Conservation (phyloP, 1,140 invertebrate species). For the Cotesia vestalis region DNA sequence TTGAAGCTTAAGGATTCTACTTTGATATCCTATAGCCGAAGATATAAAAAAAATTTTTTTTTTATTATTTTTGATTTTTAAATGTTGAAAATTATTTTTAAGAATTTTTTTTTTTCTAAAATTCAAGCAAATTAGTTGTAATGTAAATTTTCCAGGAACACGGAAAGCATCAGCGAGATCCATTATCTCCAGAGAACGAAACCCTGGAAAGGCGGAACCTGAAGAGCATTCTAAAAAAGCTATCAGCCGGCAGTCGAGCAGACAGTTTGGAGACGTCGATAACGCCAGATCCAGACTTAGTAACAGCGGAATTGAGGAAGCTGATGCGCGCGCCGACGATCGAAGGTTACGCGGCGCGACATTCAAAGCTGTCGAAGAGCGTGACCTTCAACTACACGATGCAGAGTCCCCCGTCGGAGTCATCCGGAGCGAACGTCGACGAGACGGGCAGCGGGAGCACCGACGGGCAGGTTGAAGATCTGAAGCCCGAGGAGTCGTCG, state of each 20-base stretch:
- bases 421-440: slow-evolving; percentile 40
- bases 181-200: slow-evolving; percentile 79
- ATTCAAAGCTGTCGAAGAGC: slow-evolving; percentile 87
- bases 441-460: too few relatives aligned
- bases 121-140: neutral
- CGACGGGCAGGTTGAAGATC: too few relatives aligned
- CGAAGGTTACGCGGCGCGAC: slow-evolving; percentile 85
- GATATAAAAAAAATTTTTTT: too few relatives aligned
- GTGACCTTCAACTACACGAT: slow-evolving; percentile 88
- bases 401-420: slow-evolving; percentile 75
- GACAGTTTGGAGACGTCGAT: slow-evolving; percentile 61
- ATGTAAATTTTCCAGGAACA: slow-evolving; percentile 37
- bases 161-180: slow-evolving; percentile 43
- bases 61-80: too few relatives aligned
- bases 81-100: too few relatives aligned
- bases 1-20: too few relatives aligned
- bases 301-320: slow-evolving; percentile 70
- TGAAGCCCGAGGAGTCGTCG: slow-evolving; percentile 48
- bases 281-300: slow-evolving; percentile 58
- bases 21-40: too few relatives aligned
- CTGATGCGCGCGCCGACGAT: slow-evolving; percentile 82
- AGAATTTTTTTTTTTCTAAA: too few relatives aligned
- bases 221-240: slow-evolving; percentile 85
- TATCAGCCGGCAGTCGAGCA: slow-evolving; percentile 72
- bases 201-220: slow-evolving; percentile 81